These are phyloP conservation scores for Trematomus loennbergii DNA, from an alignment of 2,113 vertebrate species.

Conservation along the genomic window DNA sequence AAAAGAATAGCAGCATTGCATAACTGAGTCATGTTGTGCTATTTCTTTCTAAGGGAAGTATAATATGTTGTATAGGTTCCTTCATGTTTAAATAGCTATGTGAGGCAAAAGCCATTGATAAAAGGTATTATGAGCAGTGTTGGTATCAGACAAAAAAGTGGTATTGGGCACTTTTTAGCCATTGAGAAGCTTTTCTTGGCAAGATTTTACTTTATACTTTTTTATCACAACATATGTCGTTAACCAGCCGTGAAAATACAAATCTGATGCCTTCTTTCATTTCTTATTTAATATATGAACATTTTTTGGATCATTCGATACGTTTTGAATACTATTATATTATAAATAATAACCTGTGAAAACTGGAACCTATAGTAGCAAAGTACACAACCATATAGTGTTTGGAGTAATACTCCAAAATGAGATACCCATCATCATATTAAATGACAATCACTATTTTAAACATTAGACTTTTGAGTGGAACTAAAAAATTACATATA, in stretches of 20 bases:
- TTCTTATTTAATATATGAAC: background rate
- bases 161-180: background rate
- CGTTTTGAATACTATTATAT: background rate
- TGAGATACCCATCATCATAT: background rate
- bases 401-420: background rate
- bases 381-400: background rate
- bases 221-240: background rate
- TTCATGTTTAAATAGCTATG: too few relatives aligned
- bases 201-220: background rate
- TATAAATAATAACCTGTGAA: background rate
- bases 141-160: too few relatives aligned
- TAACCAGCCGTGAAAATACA: too few relatives aligned
- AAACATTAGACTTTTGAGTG: background rate
- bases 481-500: background rate
- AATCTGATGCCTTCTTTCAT: background rate
- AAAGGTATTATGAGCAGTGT: too few relatives aligned
- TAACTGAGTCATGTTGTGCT: too few relatives aligned
- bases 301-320: background rate
- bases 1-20: too few relatives aligned
- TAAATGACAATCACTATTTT: slow-evolving; percentile 6
- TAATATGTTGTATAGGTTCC: too few relatives aligned
- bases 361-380: background rate
- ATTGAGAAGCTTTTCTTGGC: background rate
- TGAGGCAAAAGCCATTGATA: too few relatives aligned
- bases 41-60: too few relatives aligned